Evolutionary conservation across 2,797 vertebrate species (phyloP), one percentile per base, ranked within the genome.

Genomic region (Phalanger gymnotis): DNA sequence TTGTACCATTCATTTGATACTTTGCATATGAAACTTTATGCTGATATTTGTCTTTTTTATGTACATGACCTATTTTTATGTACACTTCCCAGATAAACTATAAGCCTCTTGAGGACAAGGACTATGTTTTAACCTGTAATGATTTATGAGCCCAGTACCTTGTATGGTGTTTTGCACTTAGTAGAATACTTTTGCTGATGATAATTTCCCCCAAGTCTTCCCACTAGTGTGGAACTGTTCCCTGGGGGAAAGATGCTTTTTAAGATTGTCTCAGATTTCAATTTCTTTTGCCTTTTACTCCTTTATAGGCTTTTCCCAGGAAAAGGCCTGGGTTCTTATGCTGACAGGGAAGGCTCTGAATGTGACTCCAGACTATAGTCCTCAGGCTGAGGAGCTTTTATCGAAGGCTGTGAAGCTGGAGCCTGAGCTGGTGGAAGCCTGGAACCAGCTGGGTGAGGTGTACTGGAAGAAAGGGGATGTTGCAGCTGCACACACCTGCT

Each of bases 381-480:
- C 97, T 0, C 95, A 96, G 47, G 99, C 99, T 0, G 99, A 99
- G 95, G 99, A 99, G 93, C 98, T 98, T 92, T 99, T 99, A 40
- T 99, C 99, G 90, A 99, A 99, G 5, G 99, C 99, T 0, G 99
- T 99, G 95, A 99, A 99, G 98, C 98, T 99, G 98, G 98, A 99
- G 40, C 99, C 99, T 0, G 98, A 98, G 66, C 98, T 99, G 96
- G 99, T 99, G 6, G 99, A 99, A 92, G 99, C 99, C 92, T 99
- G 99, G 99, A 99, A 99, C 98, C 99, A 99, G 52, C 97, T 99
- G 96, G 99, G 99, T 51, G 99, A 99, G 97, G 99, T 99, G 98
- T 99, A 99, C 98, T 99, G 99, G 99, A 99, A 99, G 97, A 99
- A 99, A 97, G 99, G 99, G 81, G 99, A 99, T 93, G 93, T 99